These are phyloP conservation scores for Ifrita kowaldi DNA, from an alignment of 2,113 vertebrate species.

Conservation along the genomic window DNA sequence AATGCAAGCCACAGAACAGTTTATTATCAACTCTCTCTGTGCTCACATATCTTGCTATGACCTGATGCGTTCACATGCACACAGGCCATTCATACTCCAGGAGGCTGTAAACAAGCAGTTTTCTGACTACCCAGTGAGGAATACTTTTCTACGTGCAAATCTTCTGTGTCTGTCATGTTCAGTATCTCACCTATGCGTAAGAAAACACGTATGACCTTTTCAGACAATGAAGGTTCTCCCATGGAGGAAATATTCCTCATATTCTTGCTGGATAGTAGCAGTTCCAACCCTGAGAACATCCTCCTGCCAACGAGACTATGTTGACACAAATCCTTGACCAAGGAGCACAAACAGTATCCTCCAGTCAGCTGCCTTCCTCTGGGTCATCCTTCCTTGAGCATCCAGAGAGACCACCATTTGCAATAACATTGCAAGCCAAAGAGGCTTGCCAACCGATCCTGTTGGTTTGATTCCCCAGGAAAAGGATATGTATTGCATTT, in stretches of 20 bases:
- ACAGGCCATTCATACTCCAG: not conserved
- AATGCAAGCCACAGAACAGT: not conserved
- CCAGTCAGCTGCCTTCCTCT: not conserved
- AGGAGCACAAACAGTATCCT: not conserved
- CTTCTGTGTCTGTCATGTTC: not conserved
- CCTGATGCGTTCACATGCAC: not conserved
- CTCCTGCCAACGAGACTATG: not conserved
- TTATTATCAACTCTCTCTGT: not conserved
- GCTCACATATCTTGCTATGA: not conserved
- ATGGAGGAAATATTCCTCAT: not conserved
- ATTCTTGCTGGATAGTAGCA: not conserved
- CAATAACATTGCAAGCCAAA: conserved; percentile 43
- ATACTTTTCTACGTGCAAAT: not conserved
- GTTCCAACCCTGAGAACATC: not conserved
- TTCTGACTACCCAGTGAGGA: not conserved
- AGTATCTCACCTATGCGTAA: not conserved
- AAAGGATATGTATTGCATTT: not conserved
- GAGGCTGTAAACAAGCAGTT: not conserved
- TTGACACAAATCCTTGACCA: not conserved
- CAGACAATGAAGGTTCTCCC: not conserved
- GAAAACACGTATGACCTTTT: not conserved
- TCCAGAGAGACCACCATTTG: not conserved
- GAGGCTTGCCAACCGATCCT: conserved; percentile 1
- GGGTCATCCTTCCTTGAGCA: not conserved
- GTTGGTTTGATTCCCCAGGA: not conserved